Percentiles rank a stretch among this genome's conserved stretches.
These are phyloP conservation scores for Tetropium fuscum DNA, from an alignment of 2,888 invertebrate genomes.

Conservation along the genomic window DNA sequence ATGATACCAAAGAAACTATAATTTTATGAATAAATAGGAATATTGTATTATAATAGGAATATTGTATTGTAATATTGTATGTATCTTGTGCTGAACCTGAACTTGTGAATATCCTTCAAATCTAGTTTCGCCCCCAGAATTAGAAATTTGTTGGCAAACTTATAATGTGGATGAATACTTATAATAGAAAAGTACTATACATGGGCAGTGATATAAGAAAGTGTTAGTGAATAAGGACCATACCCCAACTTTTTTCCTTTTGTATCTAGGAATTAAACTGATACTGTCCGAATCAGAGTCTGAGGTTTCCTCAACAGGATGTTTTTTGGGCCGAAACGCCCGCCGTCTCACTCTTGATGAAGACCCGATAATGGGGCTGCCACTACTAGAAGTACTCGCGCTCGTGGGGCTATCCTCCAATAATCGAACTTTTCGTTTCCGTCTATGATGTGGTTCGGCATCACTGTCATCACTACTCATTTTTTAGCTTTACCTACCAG, in stretches of 20 bases:
- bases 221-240: conserved; percentile 27
- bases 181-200: neutral
- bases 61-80: no score
- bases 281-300: conserved; percentile 58
- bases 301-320: conserved; percentile 33
- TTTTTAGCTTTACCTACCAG: conserved; percentile 15
- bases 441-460: conserved; percentile 49
- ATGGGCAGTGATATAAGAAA: neutral
- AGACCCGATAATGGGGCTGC: conserved; percentile 45
- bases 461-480: conserved; percentile 61
- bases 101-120: no score
- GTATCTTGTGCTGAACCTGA: no score
- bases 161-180: no score
- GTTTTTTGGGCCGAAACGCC: conserved; percentile 34
- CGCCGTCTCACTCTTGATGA: conserved; percentile 28
- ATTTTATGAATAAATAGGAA: no score
- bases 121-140: no score
- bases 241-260: conserved; percentile 47
- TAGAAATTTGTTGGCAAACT: no score
- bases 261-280: conserved; percentile 42
- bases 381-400: conserved; percentile 39
- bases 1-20: no score
- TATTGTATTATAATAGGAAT: no score
- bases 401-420: conserved; percentile 50
- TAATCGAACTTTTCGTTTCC: conserved; percentile 51